Conservation (phyloP, 2,113 vertebrate species). For the Alaudala cheleensis region DNA sequence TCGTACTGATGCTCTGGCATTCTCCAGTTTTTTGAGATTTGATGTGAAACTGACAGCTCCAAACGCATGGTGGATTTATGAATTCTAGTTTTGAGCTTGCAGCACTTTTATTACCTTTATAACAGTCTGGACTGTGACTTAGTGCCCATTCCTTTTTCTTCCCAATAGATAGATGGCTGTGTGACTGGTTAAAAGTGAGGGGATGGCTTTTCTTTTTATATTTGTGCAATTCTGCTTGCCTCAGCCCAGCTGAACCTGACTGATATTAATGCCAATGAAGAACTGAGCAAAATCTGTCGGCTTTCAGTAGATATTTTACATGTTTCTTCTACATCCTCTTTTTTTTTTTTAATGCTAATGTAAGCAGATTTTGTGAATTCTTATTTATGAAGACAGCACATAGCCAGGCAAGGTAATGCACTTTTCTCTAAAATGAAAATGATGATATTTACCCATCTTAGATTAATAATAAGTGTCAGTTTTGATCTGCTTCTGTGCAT, state of each 20-base stretch:
- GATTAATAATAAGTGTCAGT: not conserved
- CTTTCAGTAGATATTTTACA: not conserved
- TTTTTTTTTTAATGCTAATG: not conserved
- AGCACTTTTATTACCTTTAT: not conserved
- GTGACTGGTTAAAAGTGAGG: not conserved
- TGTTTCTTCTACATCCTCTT: not conserved
- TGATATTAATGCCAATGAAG: not conserved
- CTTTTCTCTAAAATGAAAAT: not conserved
- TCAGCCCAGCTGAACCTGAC: not conserved
- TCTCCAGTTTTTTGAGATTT: not conserved
- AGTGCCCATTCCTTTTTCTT: not conserved
- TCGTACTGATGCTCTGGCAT: not conserved
- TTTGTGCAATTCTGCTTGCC: not conserved
- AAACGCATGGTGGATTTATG: not conserved
- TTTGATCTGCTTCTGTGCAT: not conserved
- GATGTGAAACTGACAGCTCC: conserved; percentile 18
- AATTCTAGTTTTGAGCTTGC: not conserved
- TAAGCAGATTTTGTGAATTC: not conserved
- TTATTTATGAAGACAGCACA: not conserved
- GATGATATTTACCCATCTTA: not conserved
- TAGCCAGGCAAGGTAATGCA: not conserved
- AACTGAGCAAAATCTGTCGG: not conserved
- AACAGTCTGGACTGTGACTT: not conserved
- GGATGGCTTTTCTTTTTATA: not conserved
- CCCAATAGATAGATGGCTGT: not conserved